Evolutionary conservation across 2,888 invertebrate genomes (phyloP).

Genomic region (Oxyscelio sp.): DNA sequence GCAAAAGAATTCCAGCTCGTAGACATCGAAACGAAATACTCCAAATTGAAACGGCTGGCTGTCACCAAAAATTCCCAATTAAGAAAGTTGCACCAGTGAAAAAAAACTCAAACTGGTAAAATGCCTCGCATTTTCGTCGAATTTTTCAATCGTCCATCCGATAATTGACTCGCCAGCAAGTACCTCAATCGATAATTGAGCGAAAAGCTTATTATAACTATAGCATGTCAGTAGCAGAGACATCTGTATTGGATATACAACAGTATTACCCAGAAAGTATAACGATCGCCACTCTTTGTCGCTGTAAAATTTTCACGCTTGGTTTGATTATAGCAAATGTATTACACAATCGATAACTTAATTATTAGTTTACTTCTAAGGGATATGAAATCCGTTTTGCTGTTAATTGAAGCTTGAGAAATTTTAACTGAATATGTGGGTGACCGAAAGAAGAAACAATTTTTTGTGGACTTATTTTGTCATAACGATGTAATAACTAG

Average conservation of each 20-base stretch:
- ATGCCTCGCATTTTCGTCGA: too few species aligned
- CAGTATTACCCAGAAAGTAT: conserved; percentile 39
- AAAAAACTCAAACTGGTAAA: too few species aligned
- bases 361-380: conserved; percentile 11
- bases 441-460: too few species aligned
- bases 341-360: background rate
- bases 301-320: conserved; percentile 1
- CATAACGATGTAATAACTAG: too few species aligned
- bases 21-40: too few species aligned
- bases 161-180: conserved; percentile 45
- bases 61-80: too few species aligned
- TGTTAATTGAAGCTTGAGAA: conserved; percentile 6
- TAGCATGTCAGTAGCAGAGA: conserved; percentile 42
- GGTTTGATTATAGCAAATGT: background rate
- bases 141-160: conserved; percentile 44
- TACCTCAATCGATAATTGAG: conserved; percentile 49
- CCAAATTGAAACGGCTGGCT: too few species aligned
- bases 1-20: background rate
- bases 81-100: too few species aligned
- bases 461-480: too few species aligned
- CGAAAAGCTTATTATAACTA: conserved; percentile 14
- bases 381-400: background rate
- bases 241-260: conserved; percentile 32
- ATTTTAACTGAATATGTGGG: background rate
- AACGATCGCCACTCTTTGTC: conserved; percentile 1